Base-by-base conservation (phyloP, 2,113 vertebrate genomes). In the Zapus hudsonius region DNA sequence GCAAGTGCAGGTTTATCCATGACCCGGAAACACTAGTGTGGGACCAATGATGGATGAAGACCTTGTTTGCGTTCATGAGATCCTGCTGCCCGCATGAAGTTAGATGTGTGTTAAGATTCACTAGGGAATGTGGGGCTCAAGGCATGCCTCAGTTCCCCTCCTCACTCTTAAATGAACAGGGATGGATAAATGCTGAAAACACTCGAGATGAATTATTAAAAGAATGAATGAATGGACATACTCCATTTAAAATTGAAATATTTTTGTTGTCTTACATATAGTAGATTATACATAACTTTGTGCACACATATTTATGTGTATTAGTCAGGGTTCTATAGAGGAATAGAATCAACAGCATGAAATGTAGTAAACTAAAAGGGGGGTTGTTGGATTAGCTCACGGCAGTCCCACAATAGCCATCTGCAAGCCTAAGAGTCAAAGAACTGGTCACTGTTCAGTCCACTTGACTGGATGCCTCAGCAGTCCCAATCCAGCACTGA, bases 251-350 rank as follows among this genome's bases (percentile, higher is more conserved):
- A 33, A 61, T 0, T 0, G 19, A 73, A 69, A 73, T 29, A 5
- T n/a, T 25, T 0, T 3, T n/a, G 57, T 42, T 42, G 9, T 31
- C 47, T 47, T 47, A 47, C 23, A 8, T 20, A 57, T 10, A 9
- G 27, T 61, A 38, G 1, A 8, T 47, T 47, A 1, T 0, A 31
- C 22, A 7, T 13, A 0, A 5, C 5, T 33, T 38, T 1, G 22
- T 2, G 5, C 9, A 0, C 33, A 8, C 0, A 0, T 2, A 0
- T 17, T 3, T 6, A 17, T 31, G 12, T 22, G n/a, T n/a, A n/a
- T n/a, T n/a, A n/a, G n/a, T n/a, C n/a, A n/a, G n/a, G n/a, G n/a
- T n/a, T n/a, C n/a, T n/a, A n/a, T n/a, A n/a, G n/a, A n/a, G n/a
- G n/a, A n/a, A n/a, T n/a, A n/a, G n/a, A n/a, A n/a, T n/a, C n/a